Percentiles rank a stretch among this genome's conserved stretches.
Conservation (phyloP, 2,797 vertebrate species). For the Threskiornis aethiopicus region DNA sequence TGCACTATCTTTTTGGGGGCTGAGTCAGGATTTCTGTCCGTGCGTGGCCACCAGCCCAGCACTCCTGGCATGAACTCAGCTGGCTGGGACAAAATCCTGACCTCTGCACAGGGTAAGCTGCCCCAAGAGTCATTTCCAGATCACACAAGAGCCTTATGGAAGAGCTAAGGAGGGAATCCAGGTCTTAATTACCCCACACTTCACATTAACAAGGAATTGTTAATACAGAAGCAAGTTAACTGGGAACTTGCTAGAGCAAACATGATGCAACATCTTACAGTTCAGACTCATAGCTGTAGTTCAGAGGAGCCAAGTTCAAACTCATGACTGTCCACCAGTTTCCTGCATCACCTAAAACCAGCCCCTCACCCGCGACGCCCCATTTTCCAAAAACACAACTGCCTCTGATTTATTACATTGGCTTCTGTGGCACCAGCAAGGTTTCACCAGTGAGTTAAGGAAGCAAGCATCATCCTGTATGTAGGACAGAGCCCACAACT, state of each 20-base stretch:
- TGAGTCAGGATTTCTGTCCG: not conserved
- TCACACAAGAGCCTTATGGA: not conserved
- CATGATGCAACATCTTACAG: not conserved
- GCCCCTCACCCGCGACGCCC: rapidly evolving
- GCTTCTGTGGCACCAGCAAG: not conserved
- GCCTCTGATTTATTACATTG: not conserved
- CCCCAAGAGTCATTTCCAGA: not conserved
- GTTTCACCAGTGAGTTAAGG: rapidly evolving
- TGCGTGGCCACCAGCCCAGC: not conserved
- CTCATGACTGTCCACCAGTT: rapidly evolving
- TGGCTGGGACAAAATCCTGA: not conserved
- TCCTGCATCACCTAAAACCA: not conserved
- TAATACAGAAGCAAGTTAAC: not conserved
- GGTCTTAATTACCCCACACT: not conserved
- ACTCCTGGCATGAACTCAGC: not conserved
- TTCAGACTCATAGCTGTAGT: not conserved
- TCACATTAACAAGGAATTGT: not conserved
- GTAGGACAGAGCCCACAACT: rapidly evolving
- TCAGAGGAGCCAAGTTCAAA: not conserved
- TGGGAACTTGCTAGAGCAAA: not conserved
- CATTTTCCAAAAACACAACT: not conserved
- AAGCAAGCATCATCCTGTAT: rapidly evolving
- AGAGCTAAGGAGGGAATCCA: not conserved
- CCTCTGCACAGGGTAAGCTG: not conserved
- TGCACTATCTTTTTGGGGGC: not conserved